Evolutionary conservation across 1,140 invertebrate species (phyloP), one percentile per base, ranked within the genome.

Genomic region (Asbolus verrucosus): DNA sequence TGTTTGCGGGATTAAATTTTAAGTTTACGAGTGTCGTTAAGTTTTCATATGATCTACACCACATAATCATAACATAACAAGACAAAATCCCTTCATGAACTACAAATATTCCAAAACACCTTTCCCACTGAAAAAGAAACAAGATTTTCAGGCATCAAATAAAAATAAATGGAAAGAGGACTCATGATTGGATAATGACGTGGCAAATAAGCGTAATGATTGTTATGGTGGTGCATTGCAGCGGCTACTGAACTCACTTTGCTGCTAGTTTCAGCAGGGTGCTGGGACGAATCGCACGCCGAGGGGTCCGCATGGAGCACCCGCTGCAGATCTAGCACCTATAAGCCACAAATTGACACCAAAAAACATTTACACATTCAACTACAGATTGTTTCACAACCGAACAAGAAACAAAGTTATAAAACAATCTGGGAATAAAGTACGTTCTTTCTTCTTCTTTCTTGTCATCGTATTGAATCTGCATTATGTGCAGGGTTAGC

Each of bases 251-350:
- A 63, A 77, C 76, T 77, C 74, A 77, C 76, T 76, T 77, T 75
- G 67, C 73, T 73, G 67, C 67, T 73, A 71, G 73, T 73, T 50
- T 76, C 73, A 59, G 69, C 75, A 38, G 59, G 31, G 30, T 83
- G 81, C 65, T 73, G 65, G 65, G 81, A 77, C 14, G 72, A 70
- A 16, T 77, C 80, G 54, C 73, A 67, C 46, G 75, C 65, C 43
- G 69, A 67, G 67, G 77, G 75, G 61, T 88, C 87, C 61, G 86
- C 87, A 81, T 89, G 87, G 76, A 89, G 84, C 76, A 86, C 87
- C 78, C 87, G 83, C 82, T 87, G 85, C 78, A 89, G 82, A 83
- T 89, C 87, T 83, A 88, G 83, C 81, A 89, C 88, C 88, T 89
- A 80, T 76, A 83, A 81, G 80, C 78, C 76, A 79, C 65, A 76